Base-by-base conservation (phyloP, 2,113 vertebrate species). In the Cathartes aura region DNA sequence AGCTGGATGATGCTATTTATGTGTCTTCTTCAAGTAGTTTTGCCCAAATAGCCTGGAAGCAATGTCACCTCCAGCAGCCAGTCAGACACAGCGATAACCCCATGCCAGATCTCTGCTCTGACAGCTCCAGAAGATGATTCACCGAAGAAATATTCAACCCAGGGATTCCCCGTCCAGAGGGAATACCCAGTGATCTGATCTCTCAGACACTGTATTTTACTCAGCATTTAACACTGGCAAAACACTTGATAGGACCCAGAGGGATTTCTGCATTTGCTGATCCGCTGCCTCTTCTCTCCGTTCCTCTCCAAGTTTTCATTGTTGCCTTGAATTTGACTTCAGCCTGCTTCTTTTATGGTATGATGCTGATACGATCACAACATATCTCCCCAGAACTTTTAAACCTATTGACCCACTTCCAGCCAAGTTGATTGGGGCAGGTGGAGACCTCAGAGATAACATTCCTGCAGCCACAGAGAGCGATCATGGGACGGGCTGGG, bases 361-460 rank as follows among this genome's bases (percentile, higher is more conserved):
- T 16, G 82, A 80, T 1, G 13, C 96, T 72, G 92, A 96, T 95
- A 93, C 1, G 0, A 94, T 91, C 96, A 87, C 78, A 66, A 42
- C 4, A 2, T 48, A 72, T 91, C 95, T 90, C 84, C 87, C 70
- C 87, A 93, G 66, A 93, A 95, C 96, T 95, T 95, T 75, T 80
- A 93, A 95, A 94, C 90, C 93, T 90, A 94, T 95, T 97, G 93
- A 94, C 95, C 96, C 95, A 93, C 93, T 97, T 95, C 90, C 95
- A 97, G 78, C 66, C 90, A 79, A 95, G 82, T 92, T 91, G 92
- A 75, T 88, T 9, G 2, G 74, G 88, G 74, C 92, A 95, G 89
- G 87, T 90, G 73, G 92, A 95, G 84, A 89, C 93, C 87, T 76
- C 42, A 52, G 89, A 94, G 95, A 93, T 92, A 94, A 91, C 81